Evolutionary conservation across 1,140 invertebrate genomes (phyloP), one percentile per base, ranked within the genome.

Genomic region (Medauroidea extradentata): DNA sequence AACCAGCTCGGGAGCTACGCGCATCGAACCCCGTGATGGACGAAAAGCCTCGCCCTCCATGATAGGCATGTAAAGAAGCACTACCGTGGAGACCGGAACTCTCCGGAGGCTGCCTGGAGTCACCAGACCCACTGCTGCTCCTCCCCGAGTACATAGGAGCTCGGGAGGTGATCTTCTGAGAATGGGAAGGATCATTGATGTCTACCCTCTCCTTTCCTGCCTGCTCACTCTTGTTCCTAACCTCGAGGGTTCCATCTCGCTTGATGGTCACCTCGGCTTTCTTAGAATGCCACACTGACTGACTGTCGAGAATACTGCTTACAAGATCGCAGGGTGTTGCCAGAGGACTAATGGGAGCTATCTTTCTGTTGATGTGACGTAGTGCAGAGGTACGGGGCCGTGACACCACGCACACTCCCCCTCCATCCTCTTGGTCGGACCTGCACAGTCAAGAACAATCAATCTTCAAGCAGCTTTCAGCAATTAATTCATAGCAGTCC

Each of bases 231-330:
- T 24, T 29, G 38, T 53, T 53, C n/a, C 71, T 73, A 7, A 81
- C 72, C 23, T 76, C 60, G 11, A 88, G 53, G 13, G 75, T 75
- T 0, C 87, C 87, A 66, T 88, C 81, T 21, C 78, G 73, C 11
- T 83, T 78, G 0, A 89, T 71, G 0, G 78, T 82, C 3, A 89
- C 73, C 11, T 83, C 72, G 9, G 78, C 71, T 57, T 83, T 81
- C 53, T 82, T 85, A 1, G 86, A 84, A 67, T 88, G 84, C 69
- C 90, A 83, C n/a, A 85, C 73, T 57, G 85, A 81, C 73, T 93
- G 90, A 59, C 81, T 82, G 51, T 83, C 80, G 63, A 94, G 77
- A 59, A 94, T 93, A 60, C 78, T 84, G 9, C 83, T 84, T 1
- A 94, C 69, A 1, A 94, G 65, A 72, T 91, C 86, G 14, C 19